Percentiles rank a stretch among this genome's conserved stretches.
These are phyloP conservation scores for Camelus dromedarius DNA, from an alignment of 2,113 vertebrate species.

Conservation along the genomic window DNA sequence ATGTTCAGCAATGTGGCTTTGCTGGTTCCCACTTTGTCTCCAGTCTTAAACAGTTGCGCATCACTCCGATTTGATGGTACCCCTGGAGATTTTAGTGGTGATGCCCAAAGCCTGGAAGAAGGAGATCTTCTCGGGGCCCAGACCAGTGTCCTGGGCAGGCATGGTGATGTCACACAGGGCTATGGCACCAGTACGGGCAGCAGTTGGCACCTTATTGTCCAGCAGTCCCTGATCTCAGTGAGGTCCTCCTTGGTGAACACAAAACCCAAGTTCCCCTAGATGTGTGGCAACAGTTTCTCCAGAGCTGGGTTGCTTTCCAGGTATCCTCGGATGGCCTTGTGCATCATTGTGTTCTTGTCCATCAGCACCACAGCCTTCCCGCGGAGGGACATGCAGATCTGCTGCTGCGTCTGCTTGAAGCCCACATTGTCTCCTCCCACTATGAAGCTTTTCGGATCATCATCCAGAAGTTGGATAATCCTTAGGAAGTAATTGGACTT, in stretches of 20 bases:
- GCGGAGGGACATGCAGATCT: slow-evolving; percentile 97
- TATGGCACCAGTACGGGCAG: slow-evolving; percentile 97
- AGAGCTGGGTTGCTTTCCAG: slow-evolving; percentile 97
- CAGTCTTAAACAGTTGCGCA: slow-evolving; percentile 95
- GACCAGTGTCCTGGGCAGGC: slow-evolving; percentile 97
- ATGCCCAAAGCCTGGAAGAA: slow-evolving; percentile 99
- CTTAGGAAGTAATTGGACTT: no score
- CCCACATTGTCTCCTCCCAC: slow-evolving; percentile 98
- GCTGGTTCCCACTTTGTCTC: slow-evolving; percentile 99
- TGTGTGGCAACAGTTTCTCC: slow-evolving; percentile 97
- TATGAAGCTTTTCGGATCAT: slow-evolving; percentile 98
- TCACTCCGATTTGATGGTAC: slow-evolving; percentile 99
- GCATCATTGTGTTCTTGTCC: slow-evolving; percentile 99
- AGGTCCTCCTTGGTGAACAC: slow-evolving; percentile 99
- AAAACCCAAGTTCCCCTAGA: slow-evolving; percentile 98
- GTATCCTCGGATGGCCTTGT: slow-evolving; percentile 98
- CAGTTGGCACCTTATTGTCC: slow-evolving; percentile 98
- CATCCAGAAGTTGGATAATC: slow-evolving; percentile 95
- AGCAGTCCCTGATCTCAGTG: slow-evolving; percentile 96
- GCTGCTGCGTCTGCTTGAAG: slow-evolving; percentile 98
- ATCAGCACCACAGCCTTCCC: slow-evolving; percentile 97
- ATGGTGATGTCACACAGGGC: slow-evolving; percentile 97
- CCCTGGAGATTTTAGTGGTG: slow-evolving; percentile 99
- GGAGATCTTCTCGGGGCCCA: slow-evolving; percentile 98
- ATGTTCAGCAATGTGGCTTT: slow-evolving; percentile 99